phyloP scores from a whole-genome alignment of 2,113 vertebrate species.

The Panthera uncia region DNA sequence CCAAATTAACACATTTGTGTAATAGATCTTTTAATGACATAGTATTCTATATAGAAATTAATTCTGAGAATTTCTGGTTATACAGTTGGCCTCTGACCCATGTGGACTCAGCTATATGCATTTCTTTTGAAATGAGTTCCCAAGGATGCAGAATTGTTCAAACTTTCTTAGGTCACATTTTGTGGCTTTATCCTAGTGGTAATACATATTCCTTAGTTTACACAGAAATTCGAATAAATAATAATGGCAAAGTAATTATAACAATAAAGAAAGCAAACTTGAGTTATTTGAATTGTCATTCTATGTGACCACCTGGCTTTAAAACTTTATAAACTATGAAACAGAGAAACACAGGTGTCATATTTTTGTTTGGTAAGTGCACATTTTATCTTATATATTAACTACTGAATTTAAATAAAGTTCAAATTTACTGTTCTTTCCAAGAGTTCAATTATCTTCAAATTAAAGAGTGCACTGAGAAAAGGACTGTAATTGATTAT shows the following conservation, averaged over 20 bases:
- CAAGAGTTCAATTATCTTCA: not conserved
- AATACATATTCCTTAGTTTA: not conserved
- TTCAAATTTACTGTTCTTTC: not conserved
- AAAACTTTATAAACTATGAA: not conserved
- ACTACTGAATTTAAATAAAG: not conserved
- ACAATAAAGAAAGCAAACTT: not conserved
- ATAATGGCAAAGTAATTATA: not conserved
- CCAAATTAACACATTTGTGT: not conserved
- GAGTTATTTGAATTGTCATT: not conserved
- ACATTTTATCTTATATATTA: not conserved
- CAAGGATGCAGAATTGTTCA: not conserved
- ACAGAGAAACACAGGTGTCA: not conserved
- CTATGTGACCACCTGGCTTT: not conserved
- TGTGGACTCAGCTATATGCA: rapidly evolving
- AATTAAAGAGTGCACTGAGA: not conserved
- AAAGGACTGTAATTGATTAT: not conserved
- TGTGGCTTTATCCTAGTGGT: not conserved
- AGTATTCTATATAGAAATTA: not conserved
- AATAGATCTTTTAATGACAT: not conserved
- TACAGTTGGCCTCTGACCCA: not conserved
- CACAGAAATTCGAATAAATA: not conserved
- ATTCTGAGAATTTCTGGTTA: not conserved
- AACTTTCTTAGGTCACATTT: not conserved
- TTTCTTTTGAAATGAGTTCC: not conserved
- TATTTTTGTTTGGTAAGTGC: not conserved